These are phyloP conservation scores for Drosophila pseudoananassae DNA, from an alignment of 1,140 invertebrate genomes.

Conservation along the genomic window DNA sequence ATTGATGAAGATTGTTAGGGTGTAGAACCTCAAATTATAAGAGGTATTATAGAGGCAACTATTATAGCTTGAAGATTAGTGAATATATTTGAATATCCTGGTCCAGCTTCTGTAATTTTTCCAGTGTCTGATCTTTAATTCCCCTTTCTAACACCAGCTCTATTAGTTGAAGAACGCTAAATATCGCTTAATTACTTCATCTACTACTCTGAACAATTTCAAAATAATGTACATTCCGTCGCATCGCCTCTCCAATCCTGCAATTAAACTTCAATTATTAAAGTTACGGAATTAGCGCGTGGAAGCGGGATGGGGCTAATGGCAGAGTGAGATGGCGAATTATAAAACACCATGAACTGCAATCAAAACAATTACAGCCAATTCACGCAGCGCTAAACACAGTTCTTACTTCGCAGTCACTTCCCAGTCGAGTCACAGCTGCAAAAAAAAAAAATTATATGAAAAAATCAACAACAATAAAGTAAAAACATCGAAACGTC, in stretches of 20 bases:
- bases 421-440: conserved; percentile 27
- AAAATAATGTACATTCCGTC: conserved; percentile 32
- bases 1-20: too few species aligned
- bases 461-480: conserved; percentile 42
- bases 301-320: conserved; percentile 15
- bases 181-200: conserved; percentile 49
- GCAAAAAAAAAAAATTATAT: conserved; percentile 13
- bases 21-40: too few species aligned
- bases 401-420: conserved; percentile 16
- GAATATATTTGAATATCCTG: too few species aligned
- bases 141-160: not conserved
- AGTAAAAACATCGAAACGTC: conserved; percentile 53
- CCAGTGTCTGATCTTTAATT: not conserved
- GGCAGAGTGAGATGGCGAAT: conserved; percentile 16
- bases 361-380: conserved; percentile 81
- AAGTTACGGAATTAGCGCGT: conserved; percentile 49
- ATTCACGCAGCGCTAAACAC: conserved; percentile 68
- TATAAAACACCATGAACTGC: conserved; percentile 72
- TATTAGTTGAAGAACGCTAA: conserved; percentile 27
- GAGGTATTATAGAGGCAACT: too few species aligned
- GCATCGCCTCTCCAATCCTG: conserved; percentile 25
- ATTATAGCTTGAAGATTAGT: too few species aligned
- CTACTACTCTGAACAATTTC: conserved; percentile 30
- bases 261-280: conserved; percentile 45
- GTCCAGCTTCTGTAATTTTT: not conserved